These are phyloP conservation scores for Orestias chungarensis DNA, from an alignment of 2,797 vertebrate species.

Conservation along the genomic window DNA sequence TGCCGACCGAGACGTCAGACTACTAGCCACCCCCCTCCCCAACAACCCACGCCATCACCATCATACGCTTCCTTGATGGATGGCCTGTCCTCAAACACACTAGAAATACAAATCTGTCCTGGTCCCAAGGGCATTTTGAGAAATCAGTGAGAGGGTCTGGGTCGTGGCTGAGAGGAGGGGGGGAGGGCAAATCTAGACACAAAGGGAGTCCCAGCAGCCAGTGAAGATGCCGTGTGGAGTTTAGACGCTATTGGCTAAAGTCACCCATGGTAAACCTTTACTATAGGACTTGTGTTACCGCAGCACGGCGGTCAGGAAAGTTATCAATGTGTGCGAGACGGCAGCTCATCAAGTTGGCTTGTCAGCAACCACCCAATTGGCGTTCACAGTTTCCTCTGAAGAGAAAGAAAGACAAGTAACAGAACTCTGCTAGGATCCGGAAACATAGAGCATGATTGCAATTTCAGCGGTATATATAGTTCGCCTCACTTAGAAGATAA, in stretches of 20 bases:
- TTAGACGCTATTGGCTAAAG: conserved; percentile 23
- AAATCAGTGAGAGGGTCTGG: conserved; percentile 59
- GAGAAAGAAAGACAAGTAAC: no score
- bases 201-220: conserved; percentile 69
- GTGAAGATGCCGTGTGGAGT: conserved; percentile 30
- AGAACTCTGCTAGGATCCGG: no score
- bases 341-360: no score
- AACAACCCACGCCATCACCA: neutral
- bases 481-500: no score
- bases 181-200: conserved; percentile 73
- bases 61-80: conserved; percentile 64
- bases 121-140: conserved; percentile 75
- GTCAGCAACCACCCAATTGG: no score
- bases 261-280: conserved; percentile 19
- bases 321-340: no score
- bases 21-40: conserved; percentile 28
- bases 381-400: no score
- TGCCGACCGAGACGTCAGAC: conserved; percentile 66
- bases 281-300: neutral
- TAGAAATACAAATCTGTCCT: conserved; percentile 72
- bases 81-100: conserved; percentile 70
- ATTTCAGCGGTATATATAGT: no score
- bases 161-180: conserved; percentile 22
- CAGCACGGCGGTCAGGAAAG: neutral
- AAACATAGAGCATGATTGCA: no score